Evolutionary conservation across 2,888 invertebrate species (phyloP), one percentile per base, ranked within the genome.

Genomic region (Pantelozetes paolii): DNA sequence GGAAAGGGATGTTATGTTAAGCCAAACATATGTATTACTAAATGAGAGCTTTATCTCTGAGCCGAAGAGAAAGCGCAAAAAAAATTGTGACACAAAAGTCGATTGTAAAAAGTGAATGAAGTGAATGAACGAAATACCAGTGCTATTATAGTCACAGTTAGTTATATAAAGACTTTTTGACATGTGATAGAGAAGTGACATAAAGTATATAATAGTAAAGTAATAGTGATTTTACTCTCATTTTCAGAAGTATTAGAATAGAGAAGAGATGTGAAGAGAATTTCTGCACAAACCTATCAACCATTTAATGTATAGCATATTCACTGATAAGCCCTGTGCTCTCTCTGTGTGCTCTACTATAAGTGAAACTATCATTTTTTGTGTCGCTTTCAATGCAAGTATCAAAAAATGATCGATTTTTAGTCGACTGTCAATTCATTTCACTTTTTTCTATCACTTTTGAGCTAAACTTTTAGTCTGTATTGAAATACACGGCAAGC

Each of bases 101-200:
- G 62, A 32, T 62, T 62, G 62, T 62, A 62, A 62, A 59, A 59
- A 62, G 32, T 62, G 62, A 62, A 62, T 62, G 62, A 62, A 62
- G 62, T 36, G 62, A 32, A 54, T 54, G 54, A 54, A 54, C 20
- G 50, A 26, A 54, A 54, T 23, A 54, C 54, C 26, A 45, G 45
- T 18, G 54, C 54, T 26, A 23, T 54, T 54, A 26, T 26, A 50
- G 13, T 23, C 26, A 6, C 26, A 23, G 11, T 54, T 54, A 54
- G 45, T 45, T 45, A 26, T 23, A 13, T 15, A 26, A 54, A 54
- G 9, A 23, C 2, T 26, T 50, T 50, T 54, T 54, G 54, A 54
- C 54, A 23, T 54, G 23, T 54, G 54, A 54, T 54, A 54, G 23
- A n/a, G n/a, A 54, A 54, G 26, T 54, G 54, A 54, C 54, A 54